These are phyloP conservation scores for Tetramorium parvispinum DNA, from an alignment of 1,140 invertebrate genomes.

Conservation along the genomic window DNA sequence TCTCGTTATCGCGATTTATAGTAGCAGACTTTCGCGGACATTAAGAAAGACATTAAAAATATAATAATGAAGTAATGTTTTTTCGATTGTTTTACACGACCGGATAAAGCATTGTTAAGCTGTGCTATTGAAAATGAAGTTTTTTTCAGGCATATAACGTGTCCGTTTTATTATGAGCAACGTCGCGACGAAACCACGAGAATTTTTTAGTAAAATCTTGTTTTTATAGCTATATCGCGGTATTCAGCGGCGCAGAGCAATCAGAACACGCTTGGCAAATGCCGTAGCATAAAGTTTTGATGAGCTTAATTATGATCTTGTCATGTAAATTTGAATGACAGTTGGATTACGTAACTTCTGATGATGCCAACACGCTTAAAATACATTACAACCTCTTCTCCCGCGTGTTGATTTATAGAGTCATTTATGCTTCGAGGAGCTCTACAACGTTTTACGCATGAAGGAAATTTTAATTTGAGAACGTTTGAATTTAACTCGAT, in stretches of 20 bases:
- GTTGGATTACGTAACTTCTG: constrained; percentile 13
- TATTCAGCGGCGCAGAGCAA: neutral
- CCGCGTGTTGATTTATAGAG: neutral
- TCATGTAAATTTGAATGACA: constrained; percentile 29
- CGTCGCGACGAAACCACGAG: neutral
- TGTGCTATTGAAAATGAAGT: neutral
- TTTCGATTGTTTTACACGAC: neutral
- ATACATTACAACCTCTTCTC: neutral
- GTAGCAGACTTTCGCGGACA: neutral
- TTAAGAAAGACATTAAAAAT: neutral
- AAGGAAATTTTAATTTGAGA: constrained; percentile 28
- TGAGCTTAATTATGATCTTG: constrained; percentile 35
- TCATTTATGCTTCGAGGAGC: neutral
- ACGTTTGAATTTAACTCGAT: constrained; percentile 28
- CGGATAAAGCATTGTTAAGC: neutral
- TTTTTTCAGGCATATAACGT: neutral
- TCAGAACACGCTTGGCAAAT: neutral
- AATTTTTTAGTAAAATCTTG: neutral
- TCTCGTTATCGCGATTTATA: neutral
- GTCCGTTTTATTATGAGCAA: neutral
- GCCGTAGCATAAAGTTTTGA: constrained; percentile 5
- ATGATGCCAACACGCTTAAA: constrained; percentile 11
- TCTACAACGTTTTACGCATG: neutral
- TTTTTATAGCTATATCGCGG: neutral
- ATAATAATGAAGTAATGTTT: neutral